phyloP scores from a whole-genome alignment of 1,140 invertebrate genomes.

The Meteorus sp. region DNA sequence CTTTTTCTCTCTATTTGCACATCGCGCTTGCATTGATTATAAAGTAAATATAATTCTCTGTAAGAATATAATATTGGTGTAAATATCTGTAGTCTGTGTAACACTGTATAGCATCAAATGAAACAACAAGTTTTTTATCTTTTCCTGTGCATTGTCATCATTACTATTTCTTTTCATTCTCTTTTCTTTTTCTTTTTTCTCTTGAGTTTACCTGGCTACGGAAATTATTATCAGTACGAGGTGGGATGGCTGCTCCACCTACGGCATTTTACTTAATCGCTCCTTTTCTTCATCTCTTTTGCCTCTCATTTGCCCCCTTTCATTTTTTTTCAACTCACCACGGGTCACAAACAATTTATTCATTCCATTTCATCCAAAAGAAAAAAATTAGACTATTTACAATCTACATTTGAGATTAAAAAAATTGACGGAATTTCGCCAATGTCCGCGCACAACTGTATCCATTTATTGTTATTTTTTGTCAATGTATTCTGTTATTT shows the following conservation, averaged over 20 bases:
- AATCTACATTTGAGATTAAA: no score
- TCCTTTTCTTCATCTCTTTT: constrained; percentile 28
- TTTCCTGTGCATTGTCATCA: neutral
- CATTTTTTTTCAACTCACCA: constrained; percentile 11
- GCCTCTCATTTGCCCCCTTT: constrained; percentile 17
- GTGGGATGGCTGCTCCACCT: constrained; percentile 61
- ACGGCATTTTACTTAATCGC: constrained; percentile 41
- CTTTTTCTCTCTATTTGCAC: constrained; percentile 43
- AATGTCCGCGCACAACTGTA: no score
- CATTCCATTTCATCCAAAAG: constrained; percentile 4
- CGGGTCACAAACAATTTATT: constrained; percentile 12
- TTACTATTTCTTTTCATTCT: neutral
- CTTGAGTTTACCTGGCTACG: constrained; percentile 44
- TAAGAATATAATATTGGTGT: constrained; percentile 62
- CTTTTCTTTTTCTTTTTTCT: constrained; percentile 7
- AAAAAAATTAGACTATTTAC: no score
- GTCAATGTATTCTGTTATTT: constrained; percentile 5
- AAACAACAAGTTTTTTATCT: constrained; percentile 55
- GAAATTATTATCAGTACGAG: constrained; percentile 57
- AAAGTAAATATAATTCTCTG: constrained; percentile 62
- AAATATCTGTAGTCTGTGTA: constrained; percentile 63
- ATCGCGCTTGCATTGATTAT: constrained; percentile 56
- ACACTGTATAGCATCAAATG: constrained; percentile 61
- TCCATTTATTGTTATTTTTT: neutral
- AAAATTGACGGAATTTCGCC: no score